phyloP scores from a whole-genome alignment of 2,113 vertebrate genomes.

The Centropus bengalensis region DNA sequence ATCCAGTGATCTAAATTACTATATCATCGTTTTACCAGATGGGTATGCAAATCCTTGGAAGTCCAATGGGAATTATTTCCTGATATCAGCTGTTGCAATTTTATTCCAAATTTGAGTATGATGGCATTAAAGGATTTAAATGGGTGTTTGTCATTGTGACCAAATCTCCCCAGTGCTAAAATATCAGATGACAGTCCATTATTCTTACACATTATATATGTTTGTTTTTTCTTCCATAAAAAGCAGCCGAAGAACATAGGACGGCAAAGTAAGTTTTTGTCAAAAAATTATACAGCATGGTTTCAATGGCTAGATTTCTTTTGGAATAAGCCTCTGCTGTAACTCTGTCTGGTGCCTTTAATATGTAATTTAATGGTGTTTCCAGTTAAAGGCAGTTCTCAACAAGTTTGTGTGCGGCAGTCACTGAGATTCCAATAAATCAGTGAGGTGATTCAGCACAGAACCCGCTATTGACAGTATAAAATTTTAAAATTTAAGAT shows the following conservation, averaged over 20 bases:
- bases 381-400: background rate
- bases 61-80: background rate
- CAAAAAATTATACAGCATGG: background rate
- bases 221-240: background rate
- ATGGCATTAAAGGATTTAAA: background rate
- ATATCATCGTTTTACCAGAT: rapidly evolving
- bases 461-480: background rate
- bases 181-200: background rate
- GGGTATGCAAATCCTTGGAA: background rate
- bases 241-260: background rate
- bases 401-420: background rate
- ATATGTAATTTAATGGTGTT: background rate
- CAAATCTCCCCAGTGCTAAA: background rate
- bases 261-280: background rate
- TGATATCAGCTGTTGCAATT: background rate
- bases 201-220: background rate
- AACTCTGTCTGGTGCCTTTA: background rate
- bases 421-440: background rate
- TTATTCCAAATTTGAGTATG: background rate
- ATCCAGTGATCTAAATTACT: background rate
- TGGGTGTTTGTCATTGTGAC: background rate
- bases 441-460: background rate
- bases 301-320: background rate
- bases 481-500: background rate
- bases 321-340: background rate